Evolutionary conservation across 2,113 vertebrate genomes (phyloP).

Genomic region (Struthidea cinerea): DNA sequence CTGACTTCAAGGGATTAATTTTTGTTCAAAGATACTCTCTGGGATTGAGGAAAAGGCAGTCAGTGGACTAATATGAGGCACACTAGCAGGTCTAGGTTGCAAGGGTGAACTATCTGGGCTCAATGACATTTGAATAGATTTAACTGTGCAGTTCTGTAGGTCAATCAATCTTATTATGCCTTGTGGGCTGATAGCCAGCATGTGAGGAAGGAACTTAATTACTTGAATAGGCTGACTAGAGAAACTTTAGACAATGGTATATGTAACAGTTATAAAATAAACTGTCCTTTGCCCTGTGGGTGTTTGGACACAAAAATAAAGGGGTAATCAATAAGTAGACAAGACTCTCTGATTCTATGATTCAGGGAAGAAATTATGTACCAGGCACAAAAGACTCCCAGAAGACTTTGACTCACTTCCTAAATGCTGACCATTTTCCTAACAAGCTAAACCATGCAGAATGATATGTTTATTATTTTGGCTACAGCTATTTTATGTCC

Average conservation of each 20-base stretch:
- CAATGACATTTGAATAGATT: not conserved
- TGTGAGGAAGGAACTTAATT: not conserved
- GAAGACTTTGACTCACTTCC: not conserved
- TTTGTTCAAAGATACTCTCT: not conserved
- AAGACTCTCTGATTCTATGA: not conserved
- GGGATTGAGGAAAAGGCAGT: not conserved
- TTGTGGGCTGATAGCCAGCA: not conserved
- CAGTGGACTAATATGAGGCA: not conserved
- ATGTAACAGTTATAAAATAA: not conserved
- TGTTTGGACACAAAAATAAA: not conserved
- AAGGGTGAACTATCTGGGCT: not conserved
- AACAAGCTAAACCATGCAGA: not conserved
- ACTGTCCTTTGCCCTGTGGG: not conserved
- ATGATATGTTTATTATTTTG: constrained; percentile 1
- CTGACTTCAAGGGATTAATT: not conserved
- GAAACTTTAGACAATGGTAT: not conserved
- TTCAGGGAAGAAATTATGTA: not conserved
- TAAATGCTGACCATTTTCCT: not conserved
- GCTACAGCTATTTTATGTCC: not conserved
- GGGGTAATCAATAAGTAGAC: not conserved
- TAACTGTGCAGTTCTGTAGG: not conserved
- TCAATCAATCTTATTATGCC: not conserved
- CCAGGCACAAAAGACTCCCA: not conserved
- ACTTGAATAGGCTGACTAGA: not conserved
- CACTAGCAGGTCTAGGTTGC: not conserved